Evolutionary conservation across 2,797 vertebrate species (phyloP).

Genomic region (Liasis olivaceus): DNA sequence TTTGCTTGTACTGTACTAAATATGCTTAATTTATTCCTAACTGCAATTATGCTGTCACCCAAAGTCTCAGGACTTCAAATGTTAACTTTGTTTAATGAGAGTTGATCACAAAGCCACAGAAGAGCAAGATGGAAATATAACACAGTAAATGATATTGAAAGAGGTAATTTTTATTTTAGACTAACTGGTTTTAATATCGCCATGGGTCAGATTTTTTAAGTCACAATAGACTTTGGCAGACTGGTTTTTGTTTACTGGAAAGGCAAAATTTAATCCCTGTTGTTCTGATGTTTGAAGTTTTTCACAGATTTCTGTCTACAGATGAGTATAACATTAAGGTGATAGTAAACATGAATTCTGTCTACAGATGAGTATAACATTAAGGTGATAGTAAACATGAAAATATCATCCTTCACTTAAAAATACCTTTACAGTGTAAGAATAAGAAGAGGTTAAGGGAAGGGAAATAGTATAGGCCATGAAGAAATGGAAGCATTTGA

Average conservation of each 20-base stretch:
- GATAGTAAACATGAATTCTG: background rate
- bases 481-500: background rate
- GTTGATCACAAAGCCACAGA: conserved; percentile 41
- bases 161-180: background rate
- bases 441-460: background rate
- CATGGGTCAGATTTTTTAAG: background rate
- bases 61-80: conserved; percentile 56
- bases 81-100: conserved; percentile 64
- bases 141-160: conserved; percentile 8
- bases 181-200: background rate
- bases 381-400: background rate
- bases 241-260: background rate
- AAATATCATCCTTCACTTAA: background rate
- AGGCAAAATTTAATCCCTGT: background rate
- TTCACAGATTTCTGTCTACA: background rate
- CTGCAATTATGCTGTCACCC: conserved; percentile 59
- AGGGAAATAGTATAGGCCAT: background rate
- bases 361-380: background rate
- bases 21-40: conserved; percentile 61
- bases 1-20: conserved; percentile 60
- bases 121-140: conserved; percentile 27
- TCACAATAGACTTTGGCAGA: background rate
- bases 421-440: background rate
- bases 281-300: background rate
- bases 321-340: background rate